phyloP scores from a whole-genome alignment of 2,888 invertebrate species.

The Torymus texanus region DNA sequence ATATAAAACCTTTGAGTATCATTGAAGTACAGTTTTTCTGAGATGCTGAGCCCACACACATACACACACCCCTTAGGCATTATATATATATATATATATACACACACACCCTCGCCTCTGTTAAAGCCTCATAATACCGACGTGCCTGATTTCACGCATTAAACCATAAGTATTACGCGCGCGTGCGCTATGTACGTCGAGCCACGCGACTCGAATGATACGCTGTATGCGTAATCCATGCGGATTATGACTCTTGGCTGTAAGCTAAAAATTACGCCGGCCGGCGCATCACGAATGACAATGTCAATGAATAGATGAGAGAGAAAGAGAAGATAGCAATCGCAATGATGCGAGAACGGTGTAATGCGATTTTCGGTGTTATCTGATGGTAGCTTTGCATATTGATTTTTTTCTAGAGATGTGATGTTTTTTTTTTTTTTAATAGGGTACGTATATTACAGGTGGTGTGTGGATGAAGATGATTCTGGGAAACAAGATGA shows the following conservation, averaged over 20 bases:
- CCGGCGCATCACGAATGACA: conserved; percentile 21
- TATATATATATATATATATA: too few relatives aligned
- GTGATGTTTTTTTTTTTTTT: conserved; percentile 1
- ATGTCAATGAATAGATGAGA: conserved; percentile 13
- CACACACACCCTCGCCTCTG: too few relatives aligned
- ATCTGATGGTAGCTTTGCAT: conserved; percentile 29
- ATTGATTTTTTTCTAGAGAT: background rate
- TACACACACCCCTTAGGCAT: background rate
- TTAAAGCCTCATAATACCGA: background rate
- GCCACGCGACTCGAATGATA: conserved; percentile 45
- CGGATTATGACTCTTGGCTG: conserved; percentile 35
- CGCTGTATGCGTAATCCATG: background rate
- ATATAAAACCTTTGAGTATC: too few relatives aligned
- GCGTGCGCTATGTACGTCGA: background rate
- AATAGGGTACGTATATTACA: background rate
- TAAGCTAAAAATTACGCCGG: conserved; percentile 24
- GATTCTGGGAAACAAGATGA: too few relatives aligned
- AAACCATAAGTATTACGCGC: background rate
- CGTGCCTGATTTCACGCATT: too few relatives aligned
- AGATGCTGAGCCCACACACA: background rate
- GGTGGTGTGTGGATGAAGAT: too few relatives aligned
- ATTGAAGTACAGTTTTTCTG: background rate
- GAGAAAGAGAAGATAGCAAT: background rate
- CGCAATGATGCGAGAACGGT: background rate
- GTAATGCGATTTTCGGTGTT: conserved; percentile 27